A percentile compares a stretch with the other conserved stretches of the same genome.
Conservation (phyloP, 37 sponge, comb jelly and placozoan genomes). For the Aphrocallistes beatrix region DNA sequence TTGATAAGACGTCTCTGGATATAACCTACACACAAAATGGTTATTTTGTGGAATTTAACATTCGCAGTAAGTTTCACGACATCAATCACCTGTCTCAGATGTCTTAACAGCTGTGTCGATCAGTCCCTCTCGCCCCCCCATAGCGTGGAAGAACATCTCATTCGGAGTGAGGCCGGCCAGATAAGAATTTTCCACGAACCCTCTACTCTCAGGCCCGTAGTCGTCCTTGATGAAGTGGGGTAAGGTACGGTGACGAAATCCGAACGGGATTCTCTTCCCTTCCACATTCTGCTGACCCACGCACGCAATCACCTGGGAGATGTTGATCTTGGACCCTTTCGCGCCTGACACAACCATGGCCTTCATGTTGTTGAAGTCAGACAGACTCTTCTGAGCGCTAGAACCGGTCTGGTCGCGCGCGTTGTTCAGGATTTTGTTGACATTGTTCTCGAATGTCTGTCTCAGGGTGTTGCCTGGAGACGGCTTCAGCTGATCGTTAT, state of each 20-base stretch:
- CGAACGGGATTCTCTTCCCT: conserved; percentile 98
- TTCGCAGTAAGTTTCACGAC: background rate
- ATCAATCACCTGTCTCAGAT: conserved; percentile 69
- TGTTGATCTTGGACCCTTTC: conserved; percentile 99
- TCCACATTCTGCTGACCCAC: conserved; percentile 99
- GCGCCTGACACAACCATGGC: conserved; percentile 97
- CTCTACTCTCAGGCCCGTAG: conserved; percentile 97
- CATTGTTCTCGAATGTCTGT: conserved; percentile 98
- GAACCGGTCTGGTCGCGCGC: conserved; percentile 96
- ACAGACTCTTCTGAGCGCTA: conserved; percentile 82
- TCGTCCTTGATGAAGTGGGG: conserved; percentile 99
- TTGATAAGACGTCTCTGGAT: conserved; percentile 98
- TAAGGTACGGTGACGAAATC: conserved; percentile 91
- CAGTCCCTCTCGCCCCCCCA: conserved; percentile 98
- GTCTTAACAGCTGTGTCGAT: conserved; percentile 99
- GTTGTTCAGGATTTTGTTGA: conserved; percentile 91
- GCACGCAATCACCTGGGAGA: conserved; percentile 99
- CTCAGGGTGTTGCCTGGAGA: conserved; percentile 97
- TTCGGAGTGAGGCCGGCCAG: conserved; percentile 95
- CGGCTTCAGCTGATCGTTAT: conserved; percentile 95
- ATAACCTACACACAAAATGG: conserved; percentile 39
- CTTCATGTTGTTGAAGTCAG: conserved; percentile 99
- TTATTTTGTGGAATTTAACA: background rate
- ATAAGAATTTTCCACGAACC: conserved; percentile 99
- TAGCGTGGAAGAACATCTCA: conserved; percentile 99